A percentile compares a stretch with the other conserved stretches of the same genome.
Conservation (phyloP, 2,888 invertebrate species). For the Chrysomela aeneicollis region DNA sequence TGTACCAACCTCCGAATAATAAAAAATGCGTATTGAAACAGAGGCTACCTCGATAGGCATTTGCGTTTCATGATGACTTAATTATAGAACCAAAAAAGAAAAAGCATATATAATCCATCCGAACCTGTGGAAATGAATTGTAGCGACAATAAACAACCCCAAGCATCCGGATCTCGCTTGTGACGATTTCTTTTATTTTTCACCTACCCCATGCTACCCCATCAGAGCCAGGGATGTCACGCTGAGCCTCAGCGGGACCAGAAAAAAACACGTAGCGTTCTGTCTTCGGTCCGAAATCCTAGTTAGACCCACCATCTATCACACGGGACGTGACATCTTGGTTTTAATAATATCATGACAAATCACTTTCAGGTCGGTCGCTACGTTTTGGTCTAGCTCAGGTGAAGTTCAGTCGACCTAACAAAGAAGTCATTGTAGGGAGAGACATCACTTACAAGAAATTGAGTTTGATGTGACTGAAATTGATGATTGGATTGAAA, state of each 20-base stretch:
- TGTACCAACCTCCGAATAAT: too few relatives aligned
- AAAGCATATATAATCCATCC: too few relatives aligned
- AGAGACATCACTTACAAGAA: conserved; percentile 4
- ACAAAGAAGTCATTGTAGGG: conserved; percentile 29
- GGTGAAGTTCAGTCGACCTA: conserved; percentile 32
- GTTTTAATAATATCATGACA: conserved; percentile 45
- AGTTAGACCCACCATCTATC: conserved; percentile 48
- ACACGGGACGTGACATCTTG: conserved; percentile 34
- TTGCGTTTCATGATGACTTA: too few relatives aligned
- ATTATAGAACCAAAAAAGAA: too few relatives aligned
- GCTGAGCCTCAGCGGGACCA: conserved; percentile 24
- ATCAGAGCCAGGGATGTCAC: conserved; percentile 1
- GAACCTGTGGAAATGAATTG: too few relatives aligned
- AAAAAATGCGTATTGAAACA: too few relatives aligned
- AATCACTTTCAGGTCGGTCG: conserved; percentile 44
- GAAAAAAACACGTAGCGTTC: conserved; percentile 40
- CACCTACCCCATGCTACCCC: conserved; percentile 37
- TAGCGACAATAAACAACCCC: conserved; percentile 28
- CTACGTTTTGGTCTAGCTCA: conserved; percentile 27
- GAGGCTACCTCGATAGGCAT: too few relatives aligned
- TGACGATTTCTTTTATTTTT: conserved; percentile 30
- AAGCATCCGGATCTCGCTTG: conserved; percentile 34
- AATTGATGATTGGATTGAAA: conserved; percentile 12
- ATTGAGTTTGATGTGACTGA: conserved; percentile 3
- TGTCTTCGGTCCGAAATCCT: conserved; percentile 43